Percentiles rank a stretch among this genome's conserved stretches.
phyloP scores from a whole-genome alignment of 1,140 invertebrate genomes.

The Drosophila ambigua region DNA sequence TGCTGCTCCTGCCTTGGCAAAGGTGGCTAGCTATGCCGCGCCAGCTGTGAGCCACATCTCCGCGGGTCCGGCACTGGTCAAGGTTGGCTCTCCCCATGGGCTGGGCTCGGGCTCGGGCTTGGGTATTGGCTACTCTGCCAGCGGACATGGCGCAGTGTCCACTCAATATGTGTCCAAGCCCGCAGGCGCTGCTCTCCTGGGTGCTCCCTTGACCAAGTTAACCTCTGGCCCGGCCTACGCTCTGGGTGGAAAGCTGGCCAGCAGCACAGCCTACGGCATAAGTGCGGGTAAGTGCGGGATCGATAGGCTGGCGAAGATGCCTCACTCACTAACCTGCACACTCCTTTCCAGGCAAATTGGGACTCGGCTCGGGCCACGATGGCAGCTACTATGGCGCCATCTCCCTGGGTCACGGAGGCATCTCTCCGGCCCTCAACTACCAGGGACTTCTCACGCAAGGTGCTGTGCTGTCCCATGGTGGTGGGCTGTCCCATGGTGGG shows the following conservation, averaged over 20 bases:
- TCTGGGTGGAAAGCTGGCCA: conserved; percentile 41
- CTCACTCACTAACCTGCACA: not conserved
- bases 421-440: conserved; percentile 67
- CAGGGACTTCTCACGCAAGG: conserved; percentile 60
- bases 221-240: conserved; percentile 41
- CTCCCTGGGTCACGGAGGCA: conserved; percentile 58
- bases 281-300: conserved; percentile 42
- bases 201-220: conserved; percentile 40
- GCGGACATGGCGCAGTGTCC: conserved; percentile 34
- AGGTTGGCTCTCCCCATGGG: conserved; percentile 37
- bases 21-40: conserved; percentile 45
- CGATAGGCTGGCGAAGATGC: too few relatives aligned
- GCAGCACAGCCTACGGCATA: conserved; percentile 56
- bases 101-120: conserved; percentile 23
- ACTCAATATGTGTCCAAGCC: conserved; percentile 22
- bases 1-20: conserved; percentile 45
- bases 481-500: too few relatives aligned
- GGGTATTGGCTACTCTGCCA: conserved; percentile 3
- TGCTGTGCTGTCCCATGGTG: conserved; percentile 13
- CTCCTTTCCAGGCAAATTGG: conserved; percentile 38
- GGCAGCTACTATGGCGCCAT: conserved; percentile 74
- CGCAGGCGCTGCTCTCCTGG: conserved; percentile 10
- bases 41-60: conserved; percentile 44
- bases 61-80: conserved; percentile 44
- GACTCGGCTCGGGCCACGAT: conserved; percentile 34